Conservation (phyloP, 2,888 invertebrate species). For the Apotomis turbidana region DNA sequence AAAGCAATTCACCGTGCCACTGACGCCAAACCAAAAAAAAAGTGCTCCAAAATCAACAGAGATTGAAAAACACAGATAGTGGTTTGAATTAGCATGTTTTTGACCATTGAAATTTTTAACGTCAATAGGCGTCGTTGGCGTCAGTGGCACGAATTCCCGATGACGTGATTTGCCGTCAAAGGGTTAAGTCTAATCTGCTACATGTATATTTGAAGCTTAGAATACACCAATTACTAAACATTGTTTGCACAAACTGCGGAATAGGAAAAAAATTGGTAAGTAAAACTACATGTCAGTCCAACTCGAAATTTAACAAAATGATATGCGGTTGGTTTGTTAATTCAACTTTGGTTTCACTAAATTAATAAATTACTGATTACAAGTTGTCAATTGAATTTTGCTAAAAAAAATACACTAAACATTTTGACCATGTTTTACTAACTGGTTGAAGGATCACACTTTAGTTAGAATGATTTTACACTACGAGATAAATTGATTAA, state of each 20-base stretch:
- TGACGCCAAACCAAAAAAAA: no score
- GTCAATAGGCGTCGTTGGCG: no score
- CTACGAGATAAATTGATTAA: background rate
- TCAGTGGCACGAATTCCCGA: no score
- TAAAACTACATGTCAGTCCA: slow-evolving; percentile 14
- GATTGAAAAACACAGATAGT: no score
- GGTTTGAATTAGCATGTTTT: no score
- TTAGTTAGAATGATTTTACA: slow-evolving; percentile 1
- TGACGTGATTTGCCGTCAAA: no score
- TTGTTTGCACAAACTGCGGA: slow-evolving; percentile 25
- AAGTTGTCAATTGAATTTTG: background rate
- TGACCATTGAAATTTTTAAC: no score
- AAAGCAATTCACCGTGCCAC: no score
- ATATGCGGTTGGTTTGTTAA: background rate
- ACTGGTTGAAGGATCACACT: background rate
- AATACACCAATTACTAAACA: slow-evolving; percentile 32
- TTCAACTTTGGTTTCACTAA: background rate
- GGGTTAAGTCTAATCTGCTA: slow-evolving; percentile 34
- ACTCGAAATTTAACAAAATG: slow-evolving; percentile 6
- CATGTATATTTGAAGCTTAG: slow-evolving; percentile 37
- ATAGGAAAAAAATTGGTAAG: slow-evolving; percentile 24
- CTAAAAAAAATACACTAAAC: background rate
- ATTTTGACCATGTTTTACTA: background rate
- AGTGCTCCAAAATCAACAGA: no score
- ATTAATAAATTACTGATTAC: background rate